These are phyloP conservation scores for Melanophora roralis DNA, from an alignment of 2,888 invertebrate species.

Conservation along the genomic window DNA sequence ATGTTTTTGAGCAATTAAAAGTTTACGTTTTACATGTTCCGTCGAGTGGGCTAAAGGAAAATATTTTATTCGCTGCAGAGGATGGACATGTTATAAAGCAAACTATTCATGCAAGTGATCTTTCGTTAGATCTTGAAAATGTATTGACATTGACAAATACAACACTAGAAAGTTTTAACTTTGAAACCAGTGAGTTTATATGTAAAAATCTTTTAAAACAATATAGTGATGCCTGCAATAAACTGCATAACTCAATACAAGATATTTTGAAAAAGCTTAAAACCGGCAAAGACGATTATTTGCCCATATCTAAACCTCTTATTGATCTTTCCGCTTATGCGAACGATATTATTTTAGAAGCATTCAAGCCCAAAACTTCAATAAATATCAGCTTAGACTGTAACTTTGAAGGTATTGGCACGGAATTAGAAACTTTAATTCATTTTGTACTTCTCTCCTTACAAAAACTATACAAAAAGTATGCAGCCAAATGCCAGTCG, in stretches of 20 bases:
- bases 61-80: constrained; percentile 61
- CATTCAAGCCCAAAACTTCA: neutral
- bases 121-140: constrained; percentile 63
- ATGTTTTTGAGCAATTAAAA: constrained; percentile 82
- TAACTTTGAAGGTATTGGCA: constrained; percentile 69
- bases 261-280: constrained; percentile 52
- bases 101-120: constrained; percentile 60
- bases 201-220: constrained; percentile 65
- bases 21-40: constrained; percentile 83
- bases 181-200: constrained; percentile 70
- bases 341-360: constrained; percentile 8
- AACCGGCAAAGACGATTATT: constrained; percentile 57
- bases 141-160: constrained; percentile 66
- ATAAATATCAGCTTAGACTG: neutral
- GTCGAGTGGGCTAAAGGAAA: constrained; percentile 66
- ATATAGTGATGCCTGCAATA: constrained; percentile 61
- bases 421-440: constrained; percentile 78
- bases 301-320: constrained; percentile 71
- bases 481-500: constrained; percentile 64
- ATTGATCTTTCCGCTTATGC: constrained; percentile 65
- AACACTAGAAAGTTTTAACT: constrained; percentile 67
- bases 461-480: constrained; percentile 81
- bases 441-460: constrained; percentile 79
- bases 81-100: constrained; percentile 44
- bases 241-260: constrained; percentile 63